phyloP scores from a whole-genome alignment of 2,888 invertebrate species.

The Ormyrus nitidulus region DNA sequence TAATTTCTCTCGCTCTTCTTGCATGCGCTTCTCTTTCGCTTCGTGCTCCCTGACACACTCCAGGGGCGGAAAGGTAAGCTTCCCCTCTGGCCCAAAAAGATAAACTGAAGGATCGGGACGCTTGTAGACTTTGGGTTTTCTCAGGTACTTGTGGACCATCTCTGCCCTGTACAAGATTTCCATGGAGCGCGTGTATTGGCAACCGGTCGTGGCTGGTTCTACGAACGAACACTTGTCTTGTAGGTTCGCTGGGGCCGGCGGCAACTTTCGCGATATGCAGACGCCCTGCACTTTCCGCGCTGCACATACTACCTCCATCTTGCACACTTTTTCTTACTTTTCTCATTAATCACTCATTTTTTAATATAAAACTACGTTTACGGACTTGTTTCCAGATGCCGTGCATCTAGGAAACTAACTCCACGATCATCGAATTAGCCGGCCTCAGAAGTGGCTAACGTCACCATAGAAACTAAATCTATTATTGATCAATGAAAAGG shows the following conservation, averaged over 20 bases:
- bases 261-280: not conserved
- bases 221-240: no score
- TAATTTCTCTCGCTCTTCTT: slow-evolving; percentile 62
- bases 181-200: slow-evolving; percentile 1
- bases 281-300: not conserved
- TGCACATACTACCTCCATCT: not conserved
- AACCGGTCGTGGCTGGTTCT: not conserved
- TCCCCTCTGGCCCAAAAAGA: slow-evolving; percentile 77
- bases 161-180: not conserved
- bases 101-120: slow-evolving; percentile 64
- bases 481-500: no score
- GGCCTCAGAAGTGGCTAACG: no score
- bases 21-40: slow-evolving; percentile 73
- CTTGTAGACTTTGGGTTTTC: not conserved
- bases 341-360: no score
- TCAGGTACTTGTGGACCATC: not conserved
- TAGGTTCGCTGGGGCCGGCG: no score
- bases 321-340: not conserved
- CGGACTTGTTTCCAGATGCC: no score
- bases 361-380: no score
- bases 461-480: no score
- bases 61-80: slow-evolving; percentile 79
- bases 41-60: slow-evolving; percentile 69
- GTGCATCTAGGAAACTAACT: no score
- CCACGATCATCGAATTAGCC: no score